Evolutionary conservation across 1,140 invertebrate species (phyloP).

Genomic region (Diorhabda elongata): DNA sequence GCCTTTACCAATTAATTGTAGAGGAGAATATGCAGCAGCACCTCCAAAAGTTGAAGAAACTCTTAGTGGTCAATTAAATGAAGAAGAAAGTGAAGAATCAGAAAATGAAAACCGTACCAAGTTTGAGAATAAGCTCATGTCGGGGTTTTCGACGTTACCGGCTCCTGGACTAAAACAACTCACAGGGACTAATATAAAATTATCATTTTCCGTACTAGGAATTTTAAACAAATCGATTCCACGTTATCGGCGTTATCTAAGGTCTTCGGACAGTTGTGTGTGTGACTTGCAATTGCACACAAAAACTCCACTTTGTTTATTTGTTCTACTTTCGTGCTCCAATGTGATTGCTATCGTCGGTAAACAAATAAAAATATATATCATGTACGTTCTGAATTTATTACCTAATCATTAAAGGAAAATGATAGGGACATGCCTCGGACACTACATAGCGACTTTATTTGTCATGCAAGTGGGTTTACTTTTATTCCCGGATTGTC

Average conservation of each 20-base stretch:
- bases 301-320: conserved; percentile 5
- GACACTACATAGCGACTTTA: not conserved
- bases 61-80: no score
- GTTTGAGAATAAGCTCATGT: no score
- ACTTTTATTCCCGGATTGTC: not conserved
- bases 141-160: no score
- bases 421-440: not conserved
- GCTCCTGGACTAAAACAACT: no score
- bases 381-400: conserved; percentile 1
- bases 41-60: no score
- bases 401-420: not conserved
- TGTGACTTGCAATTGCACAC: not conserved
- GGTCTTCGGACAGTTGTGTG: not conserved
- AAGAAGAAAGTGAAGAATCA: no score
- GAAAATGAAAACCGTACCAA: no score
- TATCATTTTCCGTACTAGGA: not conserved
- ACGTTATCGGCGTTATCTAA: not conserved
- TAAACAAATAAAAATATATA: conserved; percentile 11
- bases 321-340: conserved; percentile 16
- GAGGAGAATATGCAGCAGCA: no score
- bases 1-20: no score
- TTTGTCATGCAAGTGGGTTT: not conserved
- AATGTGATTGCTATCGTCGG: conserved; percentile 14
- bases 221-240: not conserved
- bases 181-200: not conserved